phyloP scores from a whole-genome alignment of 2,113 vertebrate species.

The Rhadina sibilatrix region DNA sequence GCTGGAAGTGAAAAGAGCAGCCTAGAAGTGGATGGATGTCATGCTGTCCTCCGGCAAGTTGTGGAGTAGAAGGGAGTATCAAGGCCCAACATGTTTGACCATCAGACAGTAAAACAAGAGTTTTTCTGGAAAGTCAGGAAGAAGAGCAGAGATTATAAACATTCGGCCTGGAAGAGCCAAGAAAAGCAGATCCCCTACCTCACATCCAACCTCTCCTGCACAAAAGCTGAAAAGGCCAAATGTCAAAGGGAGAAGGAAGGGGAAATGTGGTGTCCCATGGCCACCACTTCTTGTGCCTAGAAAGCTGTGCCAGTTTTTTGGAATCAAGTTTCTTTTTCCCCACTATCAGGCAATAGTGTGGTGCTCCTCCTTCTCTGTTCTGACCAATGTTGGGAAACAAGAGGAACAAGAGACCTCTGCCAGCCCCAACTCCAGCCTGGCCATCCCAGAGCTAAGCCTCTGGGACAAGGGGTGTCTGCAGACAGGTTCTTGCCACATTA shows the following conservation, averaged over 20 bases:
- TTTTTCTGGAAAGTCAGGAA: neutral
- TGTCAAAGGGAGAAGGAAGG: neutral
- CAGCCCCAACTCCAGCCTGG: neutral
- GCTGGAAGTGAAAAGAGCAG: neutral
- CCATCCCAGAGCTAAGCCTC: neutral
- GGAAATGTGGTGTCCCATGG: neutral
- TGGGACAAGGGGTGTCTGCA: neutral
- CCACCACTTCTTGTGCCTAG: neutral
- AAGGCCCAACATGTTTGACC: neutral
- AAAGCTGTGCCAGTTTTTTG: neutral
- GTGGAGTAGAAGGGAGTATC: neutral
- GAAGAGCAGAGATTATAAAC: neutral
- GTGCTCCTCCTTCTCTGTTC: neutral
- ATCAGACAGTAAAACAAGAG: neutral
- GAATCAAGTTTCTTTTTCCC: neutral
- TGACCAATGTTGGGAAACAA: neutral
- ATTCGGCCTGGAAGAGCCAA: rapidly evolving
- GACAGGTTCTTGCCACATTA: rapidly evolving
- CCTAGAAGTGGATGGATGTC: neutral
- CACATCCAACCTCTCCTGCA: neutral
- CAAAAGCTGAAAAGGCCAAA: neutral
- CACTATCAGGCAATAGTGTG: neutral
- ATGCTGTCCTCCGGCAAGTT: neutral
- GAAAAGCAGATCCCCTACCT: neutral
- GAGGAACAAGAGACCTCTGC: neutral